phyloP scores from a whole-genome alignment of 2,888 invertebrate species.

The Xiphydria camelus region DNA sequence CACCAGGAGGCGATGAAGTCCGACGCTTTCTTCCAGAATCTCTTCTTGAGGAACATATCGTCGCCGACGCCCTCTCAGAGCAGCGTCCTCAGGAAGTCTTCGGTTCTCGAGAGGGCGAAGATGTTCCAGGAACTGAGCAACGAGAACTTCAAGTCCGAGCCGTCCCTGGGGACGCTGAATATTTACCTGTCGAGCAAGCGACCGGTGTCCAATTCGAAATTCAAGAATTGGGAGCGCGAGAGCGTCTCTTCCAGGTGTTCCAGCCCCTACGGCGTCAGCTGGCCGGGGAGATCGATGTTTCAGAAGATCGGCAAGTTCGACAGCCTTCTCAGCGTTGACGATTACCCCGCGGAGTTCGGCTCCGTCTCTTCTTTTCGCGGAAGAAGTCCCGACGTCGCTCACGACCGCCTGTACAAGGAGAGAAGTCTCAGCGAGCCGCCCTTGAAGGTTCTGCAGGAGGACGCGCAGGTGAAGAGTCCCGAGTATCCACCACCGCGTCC shows the following conservation, averaged over 20 bases:
- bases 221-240: slow-evolving; percentile 69
- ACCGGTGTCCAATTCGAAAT: slow-evolving; percentile 74
- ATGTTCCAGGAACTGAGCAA: slow-evolving; percentile 66
- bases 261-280: slow-evolving; percentile 65
- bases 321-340: slow-evolving; percentile 47
- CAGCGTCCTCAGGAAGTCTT: slow-evolving; percentile 59
- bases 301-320: slow-evolving; percentile 52
- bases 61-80: slow-evolving; percentile 53
- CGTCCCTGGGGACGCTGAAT: slow-evolving; percentile 64
- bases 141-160: slow-evolving; percentile 60
- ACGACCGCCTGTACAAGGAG: slow-evolving; percentile 56
- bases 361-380: slow-evolving; percentile 44
- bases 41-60: slow-evolving; percentile 65
- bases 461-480: slow-evolving; percentile 25
- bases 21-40: slow-evolving; percentile 72
- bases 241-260: slow-evolving; percentile 58
- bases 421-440: slow-evolving; percentile 71
- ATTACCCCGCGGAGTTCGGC: slow-evolving; percentile 44
- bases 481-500: slow-evolving; percentile 55
- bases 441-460: slow-evolving; percentile 56
- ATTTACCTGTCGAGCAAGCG: slow-evolving; percentile 70
- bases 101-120: slow-evolving; percentile 71
- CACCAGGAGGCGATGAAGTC: slow-evolving; percentile 66
- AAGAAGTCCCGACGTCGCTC: slow-evolving; percentile 51
- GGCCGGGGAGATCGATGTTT: slow-evolving; percentile 61